Base-by-base conservation (phyloP, 2,888 invertebrate species). In the Limenitis camilla region DNA sequence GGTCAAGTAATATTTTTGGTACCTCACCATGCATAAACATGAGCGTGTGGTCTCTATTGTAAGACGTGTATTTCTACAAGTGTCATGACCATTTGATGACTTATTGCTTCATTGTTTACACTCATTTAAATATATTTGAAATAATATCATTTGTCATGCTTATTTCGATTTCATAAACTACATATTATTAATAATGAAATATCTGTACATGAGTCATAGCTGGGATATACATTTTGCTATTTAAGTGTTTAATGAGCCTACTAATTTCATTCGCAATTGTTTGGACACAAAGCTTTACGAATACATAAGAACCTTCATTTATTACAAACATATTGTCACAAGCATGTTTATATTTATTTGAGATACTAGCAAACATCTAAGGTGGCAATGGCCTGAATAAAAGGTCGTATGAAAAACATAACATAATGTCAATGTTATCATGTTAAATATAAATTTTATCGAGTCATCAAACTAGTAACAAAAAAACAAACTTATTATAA, bases 391-490 rank as follows among this genome's bases (percentile, higher is more conserved):
- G 43, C 55, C 44, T 53, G 41, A 57, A 53, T 48, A 42, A 50
- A 55, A 62, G 59, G 61, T 54, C 62, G 47, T 43, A 43, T 45
- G 33, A 52, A 48, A 49, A 50, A 47, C 36, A 43, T 28, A 40
- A 55, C 57, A 48, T 55, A 63, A 64, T 61, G 59, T 60, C 62
- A 66, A 62, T 64, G 62, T 61, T 55, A 54, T 55, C 49, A 56
- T 41, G 49, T 44, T 36, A 11, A 32, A 50, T 36, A 30, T 49
- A 28, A 19, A 19, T 40, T 31, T 36, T 33, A 50, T 39, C 32
- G 19, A 42, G 38, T 33, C 39, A 35, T 40, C 39, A 29, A 28
- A 35, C 9, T 19, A 8, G 28, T 45, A 40, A 9, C 27, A 28
- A n/a, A 28, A 40, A 28, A 3, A n/a, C 9, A 29, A 40, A 40